Conservation (phyloP, 2,797 vertebrate genomes). For the Hoplostethus mediterraneus region DNA sequence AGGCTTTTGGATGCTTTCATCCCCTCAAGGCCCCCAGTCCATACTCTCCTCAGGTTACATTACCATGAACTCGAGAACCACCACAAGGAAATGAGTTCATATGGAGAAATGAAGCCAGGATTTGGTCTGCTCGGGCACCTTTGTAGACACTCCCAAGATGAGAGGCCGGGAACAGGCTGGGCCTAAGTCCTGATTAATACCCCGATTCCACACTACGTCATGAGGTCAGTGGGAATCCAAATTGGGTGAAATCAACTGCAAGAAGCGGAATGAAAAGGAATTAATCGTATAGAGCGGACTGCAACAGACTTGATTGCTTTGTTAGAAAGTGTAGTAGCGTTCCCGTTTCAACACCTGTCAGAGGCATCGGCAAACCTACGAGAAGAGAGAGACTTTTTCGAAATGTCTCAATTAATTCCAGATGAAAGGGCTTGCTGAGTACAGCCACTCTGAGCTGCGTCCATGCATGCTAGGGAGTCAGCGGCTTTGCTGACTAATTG, state of each 20-base stretch:
- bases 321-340: conserved; percentile 51
- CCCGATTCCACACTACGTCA: conserved; percentile 64
- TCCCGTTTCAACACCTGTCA: conserved; percentile 79
- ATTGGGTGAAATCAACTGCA: conserved; percentile 40
- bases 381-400: conserved; percentile 64
- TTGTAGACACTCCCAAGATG: conserved; percentile 77
- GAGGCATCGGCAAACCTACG: conserved; percentile 65
- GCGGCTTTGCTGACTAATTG: conserved; percentile 78
- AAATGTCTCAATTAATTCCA: conserved; percentile 82
- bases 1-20: conserved; percentile 86
- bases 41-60: conserved; percentile 83
- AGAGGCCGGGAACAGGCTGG: conserved; percentile 63
- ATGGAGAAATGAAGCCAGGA: conserved; percentile 84
- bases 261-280: conserved; percentile 21
- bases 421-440: conserved; percentile 80
- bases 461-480: conserved; percentile 43
- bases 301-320: conserved; percentile 30
- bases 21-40: conserved; percentile 78
- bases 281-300: conserved; percentile 3
- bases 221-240: conserved; percentile 72
- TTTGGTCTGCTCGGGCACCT: conserved; percentile 83
- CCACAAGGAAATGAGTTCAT: conserved; percentile 89
- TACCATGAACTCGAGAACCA: conserved; percentile 80
- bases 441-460: conserved; percentile 50
- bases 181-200: conserved; percentile 76